Conservation (phyloP, 1,140 invertebrate genomes). For the Bombus breviceps region DNA sequence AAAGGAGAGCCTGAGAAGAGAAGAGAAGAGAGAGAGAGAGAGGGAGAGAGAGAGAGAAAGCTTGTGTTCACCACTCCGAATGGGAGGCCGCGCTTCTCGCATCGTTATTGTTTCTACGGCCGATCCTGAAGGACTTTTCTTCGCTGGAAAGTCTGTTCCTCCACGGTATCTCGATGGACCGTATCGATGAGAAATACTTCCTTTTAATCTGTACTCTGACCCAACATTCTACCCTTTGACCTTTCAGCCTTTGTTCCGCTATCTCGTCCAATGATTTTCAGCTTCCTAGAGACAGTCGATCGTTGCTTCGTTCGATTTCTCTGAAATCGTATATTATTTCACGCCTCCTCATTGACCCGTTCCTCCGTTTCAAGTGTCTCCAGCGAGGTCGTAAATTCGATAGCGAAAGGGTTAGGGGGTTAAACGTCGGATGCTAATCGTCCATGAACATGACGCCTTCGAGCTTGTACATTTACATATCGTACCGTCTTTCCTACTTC, state of each 20-base stretch:
- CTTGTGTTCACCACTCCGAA: slow-evolving; percentile 46
- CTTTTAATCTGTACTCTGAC: slow-evolving; percentile 44
- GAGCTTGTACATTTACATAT: neutral
- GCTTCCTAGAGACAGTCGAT: neutral
- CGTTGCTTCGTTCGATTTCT: slow-evolving; percentile 13
- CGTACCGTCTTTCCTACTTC: too few relatives aligned
- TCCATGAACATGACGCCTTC: neutral
- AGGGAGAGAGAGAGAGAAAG: neutral
- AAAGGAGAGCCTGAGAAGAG: neutral
- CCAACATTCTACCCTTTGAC: slow-evolving; percentile 21
- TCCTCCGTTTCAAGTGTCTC: neutral
- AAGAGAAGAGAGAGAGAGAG: neutral
- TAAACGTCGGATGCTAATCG: slow-evolving; percentile 31
- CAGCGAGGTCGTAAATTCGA: slow-evolving; percentile 29
- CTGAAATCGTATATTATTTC: slow-evolving; percentile 43
- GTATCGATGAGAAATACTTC: slow-evolving; percentile 42
- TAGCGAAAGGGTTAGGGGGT: slow-evolving; percentile 10
- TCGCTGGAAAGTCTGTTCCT: slow-evolving; percentile 9
- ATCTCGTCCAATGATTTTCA: slow-evolving; percentile 35
- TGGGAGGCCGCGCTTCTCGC: slow-evolving; percentile 44
- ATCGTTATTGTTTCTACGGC: slow-evolving; percentile 57
- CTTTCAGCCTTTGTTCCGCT: slow-evolving; percentile 35
- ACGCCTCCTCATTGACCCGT: slow-evolving; percentile 21
- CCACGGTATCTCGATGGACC: slow-evolving; percentile 25
- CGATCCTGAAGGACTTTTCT: slow-evolving; percentile 45